Evolutionary conservation across 2,113 vertebrate species (phyloP).

Genomic region (Tachycineta bicolor): DNA sequence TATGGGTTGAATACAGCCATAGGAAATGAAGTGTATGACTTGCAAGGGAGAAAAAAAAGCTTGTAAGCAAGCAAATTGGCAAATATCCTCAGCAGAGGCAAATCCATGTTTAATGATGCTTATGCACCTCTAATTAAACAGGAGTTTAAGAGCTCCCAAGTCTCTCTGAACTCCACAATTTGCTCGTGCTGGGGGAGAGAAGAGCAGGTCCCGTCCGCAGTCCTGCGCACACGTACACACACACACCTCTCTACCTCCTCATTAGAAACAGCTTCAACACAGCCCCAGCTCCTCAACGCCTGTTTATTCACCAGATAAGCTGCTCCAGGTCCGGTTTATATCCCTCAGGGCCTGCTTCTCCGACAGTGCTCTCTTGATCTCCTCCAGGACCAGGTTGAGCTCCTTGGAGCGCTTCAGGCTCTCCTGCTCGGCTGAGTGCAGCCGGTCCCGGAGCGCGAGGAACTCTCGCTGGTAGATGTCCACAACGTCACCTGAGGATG

Average conservation of each 20-base stretch:
- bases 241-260: conserved; percentile 22
- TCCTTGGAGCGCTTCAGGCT: conserved; percentile 97
- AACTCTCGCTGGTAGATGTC: conserved; percentile 97
- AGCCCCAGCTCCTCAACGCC: background rate
- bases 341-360: conserved; percentile 87
- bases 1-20: conserved; percentile 8
- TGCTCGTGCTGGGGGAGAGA: background rate
- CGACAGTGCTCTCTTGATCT: conserved; percentile 93
- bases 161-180: background rate
- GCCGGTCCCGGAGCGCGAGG: conserved; percentile 89
- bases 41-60: background rate
- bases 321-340: conserved; percentile 87
- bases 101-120: conserved; percentile 22
- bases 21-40: background rate
- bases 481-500: conserved; percentile 85
- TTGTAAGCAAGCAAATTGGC: conserved; percentile 21
- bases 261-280: background rate
- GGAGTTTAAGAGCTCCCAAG: conserved; percentile 18
- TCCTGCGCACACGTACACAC: background rate
- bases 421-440: conserved; percentile 92
- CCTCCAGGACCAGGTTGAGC: conserved; percentile 95
- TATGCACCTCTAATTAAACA: conserved; percentile 22
- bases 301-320: conserved; percentile 81
- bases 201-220: conserved; percentile 3
- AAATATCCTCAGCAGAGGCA: background rate